A percentile compares a stretch with the other conserved stretches of the same genome.
These are phyloP conservation scores for Orthosia gracilis DNA, from an alignment of 2,888 invertebrate genomes.

Conservation along the genomic window DNA sequence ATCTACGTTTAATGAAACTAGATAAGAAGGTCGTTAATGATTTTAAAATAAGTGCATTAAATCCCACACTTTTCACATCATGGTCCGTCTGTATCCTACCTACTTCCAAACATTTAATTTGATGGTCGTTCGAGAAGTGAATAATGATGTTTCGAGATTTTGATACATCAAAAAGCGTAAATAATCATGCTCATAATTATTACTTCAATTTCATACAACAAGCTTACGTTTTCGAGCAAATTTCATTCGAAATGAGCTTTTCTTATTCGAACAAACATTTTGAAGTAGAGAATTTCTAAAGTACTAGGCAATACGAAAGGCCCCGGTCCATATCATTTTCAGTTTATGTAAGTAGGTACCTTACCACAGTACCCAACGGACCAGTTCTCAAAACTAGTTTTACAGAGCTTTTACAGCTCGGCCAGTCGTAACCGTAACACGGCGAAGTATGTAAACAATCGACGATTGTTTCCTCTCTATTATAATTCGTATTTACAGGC, in stretches of 20 bases:
- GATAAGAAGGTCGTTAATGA: background rate
- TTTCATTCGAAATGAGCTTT: too few species aligned
- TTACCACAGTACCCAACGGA: background rate
- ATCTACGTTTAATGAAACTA: too few species aligned
- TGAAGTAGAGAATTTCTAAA: too few species aligned
- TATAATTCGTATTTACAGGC: conserved; percentile 13
- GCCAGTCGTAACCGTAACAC: conserved; percentile 16
- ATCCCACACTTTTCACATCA: background rate
- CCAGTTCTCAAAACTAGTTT: conserved; percentile 15
- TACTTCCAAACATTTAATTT: too few species aligned
- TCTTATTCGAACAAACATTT: too few species aligned
- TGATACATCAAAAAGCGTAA: too few species aligned
- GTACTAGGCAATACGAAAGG: background rate
- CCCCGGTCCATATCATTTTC: background rate
- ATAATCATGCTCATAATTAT: too few species aligned
- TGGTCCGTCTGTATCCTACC: too few species aligned
- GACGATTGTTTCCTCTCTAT: conserved; percentile 24
- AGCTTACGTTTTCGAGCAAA: too few species aligned
- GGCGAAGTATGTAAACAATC: conserved; percentile 22
- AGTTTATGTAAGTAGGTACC: background rate
- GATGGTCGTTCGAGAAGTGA: background rate
- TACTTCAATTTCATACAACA: too few species aligned
- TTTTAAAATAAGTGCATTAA: background rate
- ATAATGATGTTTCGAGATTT: background rate
- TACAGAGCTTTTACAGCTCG: conserved; percentile 23